Evolutionary conservation across 2,888 invertebrate species (phyloP).

Genomic region (Drosophila mettleri): DNA sequence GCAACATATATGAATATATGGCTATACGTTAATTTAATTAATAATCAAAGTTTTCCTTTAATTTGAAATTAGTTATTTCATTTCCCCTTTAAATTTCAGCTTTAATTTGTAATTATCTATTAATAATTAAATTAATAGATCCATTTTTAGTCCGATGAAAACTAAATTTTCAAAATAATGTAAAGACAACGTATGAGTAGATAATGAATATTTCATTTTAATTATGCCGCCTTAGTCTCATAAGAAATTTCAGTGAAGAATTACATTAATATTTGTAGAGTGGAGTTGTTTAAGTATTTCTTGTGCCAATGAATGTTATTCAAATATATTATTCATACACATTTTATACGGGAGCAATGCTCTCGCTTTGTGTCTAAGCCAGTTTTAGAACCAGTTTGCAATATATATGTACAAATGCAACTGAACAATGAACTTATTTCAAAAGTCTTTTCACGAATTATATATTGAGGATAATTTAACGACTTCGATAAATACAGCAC

Average conservation of each 20-base stretch:
- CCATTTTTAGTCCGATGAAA: too few relatives aligned
- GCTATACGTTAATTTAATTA: too few relatives aligned
- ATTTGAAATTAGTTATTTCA: too few relatives aligned
- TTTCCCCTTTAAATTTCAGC: too few relatives aligned
- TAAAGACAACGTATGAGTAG: too few relatives aligned
- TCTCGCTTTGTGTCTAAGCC: slow-evolving; percentile 14
- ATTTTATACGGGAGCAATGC: slow-evolving; percentile 9
- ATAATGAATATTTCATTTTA: not conserved
- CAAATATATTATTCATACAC: not conserved
- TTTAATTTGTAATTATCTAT: too few relatives aligned
- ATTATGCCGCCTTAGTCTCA: not conserved
- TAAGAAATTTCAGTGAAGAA: not conserved
- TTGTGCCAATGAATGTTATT: not conserved
- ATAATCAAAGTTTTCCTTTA: too few relatives aligned
- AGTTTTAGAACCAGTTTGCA: slow-evolving; percentile 30
- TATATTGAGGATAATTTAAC: not conserved
- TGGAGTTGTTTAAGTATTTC: too few relatives aligned
- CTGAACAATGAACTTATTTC: not conserved
- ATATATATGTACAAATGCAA: slow-evolving; percentile 6
- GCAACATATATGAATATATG: too few relatives aligned
- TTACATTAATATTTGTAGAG: too few relatives aligned
- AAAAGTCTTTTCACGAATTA: slow-evolving; percentile 1
- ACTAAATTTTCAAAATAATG: too few relatives aligned
- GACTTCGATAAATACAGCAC: not conserved
- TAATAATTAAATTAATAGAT: too few relatives aligned